Evolutionary conservation across 2,888 invertebrate genomes (phyloP), one percentile per base, ranked within the genome.

Genomic region (Sarcophaga rosellei): DNA sequence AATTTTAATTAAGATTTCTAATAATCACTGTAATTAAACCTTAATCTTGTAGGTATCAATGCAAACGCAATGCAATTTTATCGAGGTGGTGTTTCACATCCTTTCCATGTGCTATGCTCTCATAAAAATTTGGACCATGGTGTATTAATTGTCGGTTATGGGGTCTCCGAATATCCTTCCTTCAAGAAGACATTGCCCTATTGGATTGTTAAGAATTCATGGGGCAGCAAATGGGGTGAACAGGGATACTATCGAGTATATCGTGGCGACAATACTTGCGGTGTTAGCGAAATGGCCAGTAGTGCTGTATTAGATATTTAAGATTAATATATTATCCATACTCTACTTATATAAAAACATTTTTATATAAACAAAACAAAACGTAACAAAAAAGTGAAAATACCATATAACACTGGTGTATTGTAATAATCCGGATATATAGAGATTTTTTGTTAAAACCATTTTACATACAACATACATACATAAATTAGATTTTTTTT

Each of bases 31-130:
- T 15, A 12, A 53, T 53, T 17, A 2, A 63, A 53, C 6, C 20
- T 11, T 3, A 73, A 12, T 69, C 20, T 73, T 73, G 80, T 2
- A 95, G 95, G 95, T 87, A 97, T 99, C 89, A 99, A 99, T 92
- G 99, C 99, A 0, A 97, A 98, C 93, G 98, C 97, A 0, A 98
- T 99, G 98, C 96, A 98, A 94, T 98, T 99, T 93, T 99, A 99
- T 92, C 95, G 97, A 90, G 98, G 98, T 4, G 99, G 99, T 11
- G 95, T 99, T 17, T 98, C 98, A 0, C 98, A 99, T 94, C 99
- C 99, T 0, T 97, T 95, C 95, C 96, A 96, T 90, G 94, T 96
- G 90, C 94, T 99, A 17, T 98, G 98, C 93, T 95, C 94, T 90
- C 96, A 96, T 2, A 94, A 94, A 1, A 95, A 95, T 90, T 93